Base-by-base conservation (phyloP, 2,888 invertebrate species). In the Phymatocera aterrima region DNA sequence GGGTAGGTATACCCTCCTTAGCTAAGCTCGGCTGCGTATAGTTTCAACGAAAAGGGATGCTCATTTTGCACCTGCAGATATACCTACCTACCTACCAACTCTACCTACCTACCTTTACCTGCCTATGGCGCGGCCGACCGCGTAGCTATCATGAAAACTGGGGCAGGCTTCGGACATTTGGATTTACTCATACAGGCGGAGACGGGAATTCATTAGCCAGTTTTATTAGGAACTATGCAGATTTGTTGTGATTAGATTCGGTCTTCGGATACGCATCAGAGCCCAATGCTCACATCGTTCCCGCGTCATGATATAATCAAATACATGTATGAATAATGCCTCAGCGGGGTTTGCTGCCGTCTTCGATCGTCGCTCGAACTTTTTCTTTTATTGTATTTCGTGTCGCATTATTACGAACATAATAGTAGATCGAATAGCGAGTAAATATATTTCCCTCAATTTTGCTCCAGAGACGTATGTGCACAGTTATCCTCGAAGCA, bases 1-100 rank as follows among this genome's bases (percentile, higher is more conserved):
- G 37, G 61, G 48, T 51, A 72, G 72, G 72, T 70, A 72, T 51
- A 72, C 72, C 72, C 51, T 72, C 34, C 72, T 72, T 72, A 72
- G 51, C 72, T 43, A 34, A 72, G 72, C 51, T 51, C 0, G 12
- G 37, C 61, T 21, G 57, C 57, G 57, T 43, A 37, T 46, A 72
- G 48, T 51, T 72, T 72, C 31, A 8, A 48, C 28, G 51, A 12
- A 6, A 51, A 72, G 72, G 72, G 72, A 72, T 72, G 72, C 51
- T 72, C 48, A 31, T 72, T 72, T 72, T 10, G 31, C 51, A 72
- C 68, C 68, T 68, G 68, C 68, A 46, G 24, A 3, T 34, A 8
- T 34, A 37, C 61, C n/a, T 64, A 64, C n/a, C n/a, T n/a, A n/a
- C n/a, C 15, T 64, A 28, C 5, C n/a, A n/a, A 57, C 24, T 34